Conservation (phyloP, 2,888 invertebrate genomes). For the Dynastes hyllus region DNA sequence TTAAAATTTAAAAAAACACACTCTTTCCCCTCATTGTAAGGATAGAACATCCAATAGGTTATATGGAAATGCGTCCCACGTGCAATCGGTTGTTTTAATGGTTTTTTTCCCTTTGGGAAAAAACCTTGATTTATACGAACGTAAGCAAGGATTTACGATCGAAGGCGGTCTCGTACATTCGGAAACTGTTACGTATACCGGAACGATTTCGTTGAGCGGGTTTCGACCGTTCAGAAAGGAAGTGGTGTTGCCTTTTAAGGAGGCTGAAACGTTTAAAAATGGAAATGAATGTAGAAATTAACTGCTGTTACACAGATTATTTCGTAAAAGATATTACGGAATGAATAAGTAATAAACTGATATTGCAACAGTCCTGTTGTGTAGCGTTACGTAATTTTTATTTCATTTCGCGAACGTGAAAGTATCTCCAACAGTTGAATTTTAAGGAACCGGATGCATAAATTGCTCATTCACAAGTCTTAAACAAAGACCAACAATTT, state of each 20-base stretch:
- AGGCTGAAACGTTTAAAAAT: constrained; percentile 65
- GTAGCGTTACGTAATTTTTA: not conserved
- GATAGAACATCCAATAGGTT: constrained; percentile 82
- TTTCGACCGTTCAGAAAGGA: constrained; percentile 78
- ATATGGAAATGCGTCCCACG: constrained; percentile 73
- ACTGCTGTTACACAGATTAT: not conserved
- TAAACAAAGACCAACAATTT: too few species aligned
- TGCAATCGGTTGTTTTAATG: not conserved
- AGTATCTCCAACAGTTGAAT: not conserved
- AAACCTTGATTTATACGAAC: not conserved
- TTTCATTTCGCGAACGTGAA: not conserved
- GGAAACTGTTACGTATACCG: constrained; percentile 76
- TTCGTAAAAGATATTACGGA: not conserved
- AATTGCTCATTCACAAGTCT: too few species aligned
- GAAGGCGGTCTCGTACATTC: constrained; percentile 67
- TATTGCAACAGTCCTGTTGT: not conserved
- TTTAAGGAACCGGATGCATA: not conserved
- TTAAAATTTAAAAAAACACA: constrained; percentile 76
- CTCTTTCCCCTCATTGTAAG: constrained; percentile 78
- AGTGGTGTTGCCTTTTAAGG: constrained; percentile 68
- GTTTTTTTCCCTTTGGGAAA: too few species aligned
- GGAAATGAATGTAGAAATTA: not conserved
- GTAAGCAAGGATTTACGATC: not conserved
- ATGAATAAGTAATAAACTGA: not conserved
- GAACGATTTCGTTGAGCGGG: constrained; percentile 73